Evolutionary conservation across 1,140 invertebrate species (phyloP).

Genomic region (Riptortus pedestris): DNA sequence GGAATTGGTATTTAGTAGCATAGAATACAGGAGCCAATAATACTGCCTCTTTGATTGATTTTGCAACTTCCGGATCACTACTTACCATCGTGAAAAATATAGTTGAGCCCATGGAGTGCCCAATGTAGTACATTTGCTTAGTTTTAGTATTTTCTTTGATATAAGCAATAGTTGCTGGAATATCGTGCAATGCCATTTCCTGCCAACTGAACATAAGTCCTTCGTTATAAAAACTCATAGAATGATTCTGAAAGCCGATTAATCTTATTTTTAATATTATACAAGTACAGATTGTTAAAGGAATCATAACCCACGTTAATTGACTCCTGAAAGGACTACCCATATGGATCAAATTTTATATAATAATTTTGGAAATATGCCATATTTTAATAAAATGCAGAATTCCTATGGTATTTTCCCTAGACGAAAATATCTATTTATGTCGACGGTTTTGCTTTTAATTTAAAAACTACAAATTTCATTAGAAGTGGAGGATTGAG

Average conservation of each 20-base stretch:
- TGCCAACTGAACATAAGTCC: conserved; percentile 42
- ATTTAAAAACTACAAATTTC: no score
- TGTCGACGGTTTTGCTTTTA: no score
- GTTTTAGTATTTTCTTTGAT: conserved; percentile 43
- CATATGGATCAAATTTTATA: no score
- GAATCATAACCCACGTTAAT: no score
- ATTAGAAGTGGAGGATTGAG: no score
- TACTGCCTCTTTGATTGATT: conserved; percentile 38
- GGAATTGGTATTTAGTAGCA: conserved; percentile 29
- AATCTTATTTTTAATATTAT: background rate
- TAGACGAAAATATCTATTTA: no score
- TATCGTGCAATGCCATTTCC: conserved; percentile 51
- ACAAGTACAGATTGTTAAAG: background rate
- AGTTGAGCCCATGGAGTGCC: conserved; percentile 52
- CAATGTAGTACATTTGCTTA: conserved; percentile 42
- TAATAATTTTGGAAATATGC: no score
- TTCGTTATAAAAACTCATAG: background rate
- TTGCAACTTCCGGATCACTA: conserved; percentile 43
- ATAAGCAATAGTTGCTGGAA: conserved; percentile 50
- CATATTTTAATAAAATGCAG: no score
- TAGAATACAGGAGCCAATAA: conserved; percentile 40
- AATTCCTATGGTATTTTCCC: no score
- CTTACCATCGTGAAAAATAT: conserved; percentile 41
- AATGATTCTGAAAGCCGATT: background rate
- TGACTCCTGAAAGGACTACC: no score